Base-by-base conservation (phyloP, 2,888 invertebrate genomes). In the Phyllotreta cruciferae region DNA sequence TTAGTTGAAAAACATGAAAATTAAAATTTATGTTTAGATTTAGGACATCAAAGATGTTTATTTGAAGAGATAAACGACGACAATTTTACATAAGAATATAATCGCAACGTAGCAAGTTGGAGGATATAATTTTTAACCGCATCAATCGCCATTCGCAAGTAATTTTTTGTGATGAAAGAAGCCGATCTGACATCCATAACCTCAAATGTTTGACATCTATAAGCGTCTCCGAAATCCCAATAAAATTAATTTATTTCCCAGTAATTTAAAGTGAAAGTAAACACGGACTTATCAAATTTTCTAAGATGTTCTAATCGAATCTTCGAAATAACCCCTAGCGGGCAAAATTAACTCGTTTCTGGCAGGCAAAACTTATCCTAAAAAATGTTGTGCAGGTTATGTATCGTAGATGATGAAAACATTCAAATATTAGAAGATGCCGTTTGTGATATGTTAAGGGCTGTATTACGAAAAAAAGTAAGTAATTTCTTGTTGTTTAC, bases 371-470 rank as follows among this genome's bases (percentile, higher is more conserved):
- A 34, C 38, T 11, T 53, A 41, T 62, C 53, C 35, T 56, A 35
- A 56, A 64, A 56, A 56, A 60, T 64, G 64, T 60, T 64, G 56
- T 64, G 64, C 34, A 64, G 64, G 64, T 64, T 64, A 64, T 64
- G 64, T 64, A 56, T 64, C 24, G 24, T 56, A n/a, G 56, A 52
- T 9, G 53, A 56, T 39, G 39, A 55, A 35, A 60, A 60, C 56
- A 56, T 60, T 42, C 56, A 64, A 42, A 52, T 56, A 34, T 36
- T 64, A 44, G 60, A 64, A 64, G 60, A 60, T 49, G 56, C 60
- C 52, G 56, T 64, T 53, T 56, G 56, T 64, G 60, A 60, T 52
- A 64, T 61, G 64, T 56, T 64, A 47, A 56, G 47, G 41, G 60
- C 56, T 47, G 45, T 64, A 56, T 49, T 60, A n/a, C 56, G 53